Conservation (phyloP, 2,797 vertebrate species). For the Darevskia mixta region DNA sequence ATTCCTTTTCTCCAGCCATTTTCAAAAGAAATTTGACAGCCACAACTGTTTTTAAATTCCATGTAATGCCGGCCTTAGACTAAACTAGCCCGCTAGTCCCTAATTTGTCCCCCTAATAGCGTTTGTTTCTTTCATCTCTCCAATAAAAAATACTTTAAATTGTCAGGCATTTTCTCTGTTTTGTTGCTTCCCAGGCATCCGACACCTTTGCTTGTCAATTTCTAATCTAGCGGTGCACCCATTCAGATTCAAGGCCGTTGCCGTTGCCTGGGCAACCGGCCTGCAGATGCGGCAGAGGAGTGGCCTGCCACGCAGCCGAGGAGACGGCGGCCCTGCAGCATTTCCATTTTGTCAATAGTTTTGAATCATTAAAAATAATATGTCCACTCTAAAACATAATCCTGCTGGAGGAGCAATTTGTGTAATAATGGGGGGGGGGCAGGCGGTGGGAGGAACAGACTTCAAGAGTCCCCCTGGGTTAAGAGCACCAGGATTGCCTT, state of each 20-base stretch:
- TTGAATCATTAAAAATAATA: slow-evolving; percentile 63
- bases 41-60: slow-evolving; percentile 57
- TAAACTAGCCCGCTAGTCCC: neutral
- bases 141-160: slow-evolving; percentile 32
- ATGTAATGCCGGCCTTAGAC: slow-evolving; percentile 18
- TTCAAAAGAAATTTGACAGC: slow-evolving; percentile 13
- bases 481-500: neutral
- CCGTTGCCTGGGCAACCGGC: slow-evolving; percentile 78
- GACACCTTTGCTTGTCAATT: slow-evolving; percentile 67
- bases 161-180: slow-evolving; percentile 38
- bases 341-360: slow-evolving; percentile 73
- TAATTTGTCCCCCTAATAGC: slow-evolving; percentile 49
- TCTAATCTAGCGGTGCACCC: slow-evolving; percentile 53
- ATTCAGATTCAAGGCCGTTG: slow-evolving; percentile 57
- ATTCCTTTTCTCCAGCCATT: slow-evolving; percentile 14
- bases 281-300: slow-evolving; percentile 23
- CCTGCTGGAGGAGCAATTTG: slow-evolving; percentile 50
- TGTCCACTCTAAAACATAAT: slow-evolving; percentile 60
- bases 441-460: slow-evolving; percentile 23
- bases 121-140: slow-evolving; percentile 38
- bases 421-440: slow-evolving; percentile 39
- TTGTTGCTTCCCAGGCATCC: slow-evolving; percentile 53
- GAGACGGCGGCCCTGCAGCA: slow-evolving; percentile 60
- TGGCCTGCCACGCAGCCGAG: slow-evolving; percentile 42
- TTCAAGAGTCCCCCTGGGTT: slow-evolving; percentile 45